phyloP scores from a whole-genome alignment of 2,113 vertebrate species.

The Hucho hucho region DNA sequence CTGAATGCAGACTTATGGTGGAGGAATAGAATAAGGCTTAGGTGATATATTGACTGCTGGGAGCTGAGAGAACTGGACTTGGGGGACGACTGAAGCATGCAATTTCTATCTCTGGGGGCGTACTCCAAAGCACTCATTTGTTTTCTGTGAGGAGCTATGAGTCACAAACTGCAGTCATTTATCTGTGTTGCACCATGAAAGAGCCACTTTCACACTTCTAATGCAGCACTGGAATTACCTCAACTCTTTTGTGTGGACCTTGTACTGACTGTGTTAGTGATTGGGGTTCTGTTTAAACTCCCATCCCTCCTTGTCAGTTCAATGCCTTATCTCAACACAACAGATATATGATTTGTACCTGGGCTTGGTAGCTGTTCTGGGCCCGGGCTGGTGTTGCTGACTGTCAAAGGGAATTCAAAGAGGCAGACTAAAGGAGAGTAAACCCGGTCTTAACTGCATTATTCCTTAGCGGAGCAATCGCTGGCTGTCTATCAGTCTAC shows the following conservation, averaged over 20 bases:
- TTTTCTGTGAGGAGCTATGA: conserved; percentile 1
- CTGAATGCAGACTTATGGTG: conserved; percentile 19
- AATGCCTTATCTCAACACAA: not conserved
- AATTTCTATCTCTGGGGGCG: conserved; percentile 8
- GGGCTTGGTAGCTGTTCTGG: no score
- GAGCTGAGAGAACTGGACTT: conserved; percentile 21
- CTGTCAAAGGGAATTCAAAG: conserved; percentile 1
- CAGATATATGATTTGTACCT: no score
- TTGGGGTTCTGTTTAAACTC: not conserved
- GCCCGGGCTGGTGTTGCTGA: conserved; percentile 17
- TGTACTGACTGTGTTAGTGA: not conserved
- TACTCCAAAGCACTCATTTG: conserved; percentile 2
- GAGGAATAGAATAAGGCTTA: conserved; percentile 19
- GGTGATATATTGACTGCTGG: conserved; percentile 34
- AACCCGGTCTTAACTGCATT: conserved; percentile 18
- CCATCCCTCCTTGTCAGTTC: not conserved
- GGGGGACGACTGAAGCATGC: not conserved
- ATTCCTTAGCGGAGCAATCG: conserved; percentile 50
- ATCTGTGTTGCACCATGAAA: conserved; percentile 1
- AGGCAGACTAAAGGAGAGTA: conserved; percentile 4
- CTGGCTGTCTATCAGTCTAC: conserved; percentile 11
- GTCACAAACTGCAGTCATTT: not conserved
- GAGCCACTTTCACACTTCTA: not conserved
- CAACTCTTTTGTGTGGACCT: not conserved
- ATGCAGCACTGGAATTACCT: not conserved